These are phyloP conservation scores for Erebia palarica DNA, from an alignment of 2,888 invertebrate species.

Conservation along the genomic window DNA sequence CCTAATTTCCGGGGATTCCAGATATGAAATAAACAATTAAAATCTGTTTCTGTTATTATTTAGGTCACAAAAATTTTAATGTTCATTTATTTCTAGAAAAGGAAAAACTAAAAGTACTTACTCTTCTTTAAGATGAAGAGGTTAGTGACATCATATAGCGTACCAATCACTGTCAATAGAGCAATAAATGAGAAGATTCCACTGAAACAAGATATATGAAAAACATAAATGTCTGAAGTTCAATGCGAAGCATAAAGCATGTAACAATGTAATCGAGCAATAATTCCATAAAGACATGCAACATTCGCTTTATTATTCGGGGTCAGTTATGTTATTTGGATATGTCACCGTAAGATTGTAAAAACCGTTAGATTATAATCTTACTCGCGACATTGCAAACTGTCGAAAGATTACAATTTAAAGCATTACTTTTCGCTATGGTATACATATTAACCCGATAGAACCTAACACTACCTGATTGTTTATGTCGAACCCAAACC, in stretches of 20 bases:
- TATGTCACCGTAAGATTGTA: no score
- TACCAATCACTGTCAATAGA: constrained; percentile 54
- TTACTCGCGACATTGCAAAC: no score
- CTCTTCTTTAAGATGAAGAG: constrained; percentile 50
- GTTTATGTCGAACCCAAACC: no score
- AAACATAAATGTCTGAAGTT: neutral
- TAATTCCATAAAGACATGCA: neutral
- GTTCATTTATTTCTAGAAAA: neutral
- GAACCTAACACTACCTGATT: no score
- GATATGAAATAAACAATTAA: neutral
- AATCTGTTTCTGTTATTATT: neutral
- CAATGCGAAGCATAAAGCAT: neutral
- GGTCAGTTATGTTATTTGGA: neutral
- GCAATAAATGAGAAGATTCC: constrained; percentile 48
- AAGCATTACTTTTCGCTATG: no score
- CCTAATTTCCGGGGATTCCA: neutral
- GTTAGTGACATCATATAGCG: constrained; percentile 53
- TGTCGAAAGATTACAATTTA: no score
- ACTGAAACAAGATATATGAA: constrained; percentile 42
- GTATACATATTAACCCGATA: no score
- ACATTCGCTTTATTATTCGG: neutral
- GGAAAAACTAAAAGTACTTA: constrained; percentile 35
- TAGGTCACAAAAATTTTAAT: neutral
- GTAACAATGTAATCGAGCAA: neutral
- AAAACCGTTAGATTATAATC: no score